These are phyloP conservation scores for Cryptocheilus praepositus DNA, from an alignment of 2,888 invertebrate species.

Conservation along the genomic window DNA sequence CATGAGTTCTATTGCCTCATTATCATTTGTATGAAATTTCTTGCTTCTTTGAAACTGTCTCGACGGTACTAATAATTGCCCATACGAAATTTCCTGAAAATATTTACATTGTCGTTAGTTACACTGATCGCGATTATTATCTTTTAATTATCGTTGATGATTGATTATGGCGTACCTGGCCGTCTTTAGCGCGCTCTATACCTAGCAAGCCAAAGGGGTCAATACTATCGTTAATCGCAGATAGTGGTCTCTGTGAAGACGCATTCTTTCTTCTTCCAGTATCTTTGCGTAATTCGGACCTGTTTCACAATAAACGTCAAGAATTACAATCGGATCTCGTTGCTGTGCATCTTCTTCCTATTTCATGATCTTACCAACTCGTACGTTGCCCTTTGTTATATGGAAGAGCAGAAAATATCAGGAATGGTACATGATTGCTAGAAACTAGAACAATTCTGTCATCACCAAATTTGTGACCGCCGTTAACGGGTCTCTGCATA, in stretches of 20 bases:
- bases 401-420: constrained; percentile 91
- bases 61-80: constrained; percentile 88
- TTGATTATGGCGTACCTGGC: constrained; percentile 78
- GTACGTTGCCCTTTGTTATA: constrained; percentile 83
- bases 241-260: constrained; percentile 88
- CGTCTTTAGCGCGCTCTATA: constrained; percentile 87
- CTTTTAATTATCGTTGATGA: constrained; percentile 2
- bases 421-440: constrained; percentile 86
- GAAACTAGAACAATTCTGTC: constrained; percentile 90
- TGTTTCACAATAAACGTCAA: constrained; percentile 51
- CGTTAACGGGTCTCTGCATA: constrained; percentile 77
- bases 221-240: constrained; percentile 87
- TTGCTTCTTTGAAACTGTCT: constrained; percentile 77
- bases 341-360: neutral
- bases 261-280: constrained; percentile 86
- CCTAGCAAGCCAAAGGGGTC: constrained; percentile 93
- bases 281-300: constrained; percentile 83
- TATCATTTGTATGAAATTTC: constrained; percentile 70
- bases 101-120: neutral
- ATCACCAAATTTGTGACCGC: constrained; percentile 82
- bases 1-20: constrained; percentile 66
- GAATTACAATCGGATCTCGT: neutral
- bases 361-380: constrained; percentile 76
- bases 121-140: constrained; percentile 4
- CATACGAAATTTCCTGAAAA: constrained; percentile 89